Evolutionary conservation across 1,140 invertebrate genomes (phyloP), one percentile per base, ranked within the genome.

Genomic region (Drosophila novamexicana): DNA sequence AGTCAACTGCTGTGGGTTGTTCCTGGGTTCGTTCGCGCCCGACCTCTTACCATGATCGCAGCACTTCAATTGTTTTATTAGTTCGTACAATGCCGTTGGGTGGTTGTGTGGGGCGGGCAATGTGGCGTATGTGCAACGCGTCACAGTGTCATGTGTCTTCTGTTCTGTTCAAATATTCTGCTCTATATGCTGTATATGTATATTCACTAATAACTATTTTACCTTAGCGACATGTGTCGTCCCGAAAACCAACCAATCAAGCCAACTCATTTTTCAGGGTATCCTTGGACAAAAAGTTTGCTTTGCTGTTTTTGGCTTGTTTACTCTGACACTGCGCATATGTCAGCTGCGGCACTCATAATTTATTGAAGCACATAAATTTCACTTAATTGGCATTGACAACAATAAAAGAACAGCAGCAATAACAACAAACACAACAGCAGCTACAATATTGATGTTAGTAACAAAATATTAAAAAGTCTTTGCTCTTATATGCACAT

Each of bases 331-430:
- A 62, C 70, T 64, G 56, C 61, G 75, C 81, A 86, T 88, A 78
- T 86, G 83, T 88, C 83, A 86, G 83, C 83, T 86, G 83, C 68
- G 72, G 34, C 65, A 73, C 76, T 88, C 73, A 83, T 89, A 83
- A 83, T 77, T 88, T 88, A 88, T 88, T 88, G 79, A 88, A 77
- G 83, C 83, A 79, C 79, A 88, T 88, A 89, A 88, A 89, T 89
- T 88, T 89, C 76, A 83, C 79, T 86, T 88, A 86, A 86, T 86
- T 86, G 83, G 83, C 82, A 83, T 68, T 88, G 83, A 62, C 83
- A 88, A 83, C 77, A 70, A 82, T 68, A 79, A 63, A 56, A 64
- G 6, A 18, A 32, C 63, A 72, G 65, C 53, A 67, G 61, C 69
- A 71, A 45, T 54, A 76, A 70, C 68, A 29, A 29, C 22, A 29